Conservation (phyloP, 1,140 invertebrate genomes). For the Saccostrea cuccullata region DNA sequence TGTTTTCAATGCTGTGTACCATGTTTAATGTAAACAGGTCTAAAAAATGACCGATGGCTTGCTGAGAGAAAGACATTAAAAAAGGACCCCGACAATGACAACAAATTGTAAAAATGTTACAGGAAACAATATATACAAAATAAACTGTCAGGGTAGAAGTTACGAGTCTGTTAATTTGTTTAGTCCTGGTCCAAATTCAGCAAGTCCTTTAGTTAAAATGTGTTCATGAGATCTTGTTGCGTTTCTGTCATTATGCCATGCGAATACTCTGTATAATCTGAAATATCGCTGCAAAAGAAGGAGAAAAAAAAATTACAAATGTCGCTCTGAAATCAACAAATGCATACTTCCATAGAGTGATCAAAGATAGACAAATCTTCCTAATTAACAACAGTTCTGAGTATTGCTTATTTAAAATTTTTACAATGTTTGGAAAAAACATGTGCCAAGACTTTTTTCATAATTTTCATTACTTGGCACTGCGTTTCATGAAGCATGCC, state of each 20-base stretch:
- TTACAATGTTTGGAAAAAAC: too few relatives aligned
- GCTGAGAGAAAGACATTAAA: not conserved
- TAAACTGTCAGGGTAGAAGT: not conserved
- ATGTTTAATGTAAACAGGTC: conserved; percentile 22
- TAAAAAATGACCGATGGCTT: conserved; percentile 18
- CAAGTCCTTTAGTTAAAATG: conserved; percentile 29
- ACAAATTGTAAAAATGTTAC: conserved; percentile 17
- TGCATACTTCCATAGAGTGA: too few relatives aligned
- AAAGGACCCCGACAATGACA: not conserved
- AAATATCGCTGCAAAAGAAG: conserved; percentile 88
- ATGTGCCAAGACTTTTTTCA: too few relatives aligned
- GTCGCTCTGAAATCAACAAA: too few relatives aligned
- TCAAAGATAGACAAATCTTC: too few relatives aligned
- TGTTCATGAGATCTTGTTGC: not conserved
- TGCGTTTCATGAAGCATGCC: too few relatives aligned
- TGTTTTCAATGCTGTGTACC: conserved; percentile 2
- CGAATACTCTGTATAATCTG: conserved; percentile 90
- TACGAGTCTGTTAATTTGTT: not conserved
- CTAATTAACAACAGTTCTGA: too few relatives aligned
- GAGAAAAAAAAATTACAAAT: conserved; percentile 42
- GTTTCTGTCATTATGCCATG: conserved; percentile 59
- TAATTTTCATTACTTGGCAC: too few relatives aligned
- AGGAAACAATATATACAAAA: conserved; percentile 34
- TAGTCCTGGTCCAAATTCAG: conserved; percentile 30
- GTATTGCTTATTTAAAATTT: too few relatives aligned